Evolutionary conservation across 2,888 invertebrate genomes (phyloP), one percentile per base, ranked within the genome.

Genomic region (Ochropleura plecta): DNA sequence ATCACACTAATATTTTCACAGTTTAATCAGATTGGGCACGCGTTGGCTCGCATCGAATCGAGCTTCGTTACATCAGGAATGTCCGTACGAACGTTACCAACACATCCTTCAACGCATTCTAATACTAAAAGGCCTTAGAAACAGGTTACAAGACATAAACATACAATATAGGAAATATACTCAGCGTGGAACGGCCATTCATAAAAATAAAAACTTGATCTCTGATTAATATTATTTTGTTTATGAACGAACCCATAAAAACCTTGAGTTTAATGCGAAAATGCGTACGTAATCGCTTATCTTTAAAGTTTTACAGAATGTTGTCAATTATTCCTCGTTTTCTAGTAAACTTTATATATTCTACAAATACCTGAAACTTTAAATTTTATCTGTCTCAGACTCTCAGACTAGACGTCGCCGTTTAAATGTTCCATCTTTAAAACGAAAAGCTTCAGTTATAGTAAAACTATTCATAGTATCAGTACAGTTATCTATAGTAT

Each of bases 1-100:
- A 92, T 90, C 91, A 88, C 89, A 91, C 89, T 92, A 92, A 94
- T 94, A 93, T 93, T 93, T 94, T 95, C 95, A 95, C 95, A 95
- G 93, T 92, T 92, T 94, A 94, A 96, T 92, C 87, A 86, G 89
- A 94, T 96, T 94, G 87, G 92, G 81, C 89, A 93, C 94, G 94
- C 93, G 88, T 88, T 89, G 40, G 73, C 66, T 86, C 84, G 85
- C 70, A 84, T 80, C 85, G 84, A 83, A 87, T 84, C 67, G 64
- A 79, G 84, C 81, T 86, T 85, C 81, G 84, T 86, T 83, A 86
- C 80, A 76, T 62, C 81, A 85, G 78, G 84, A 80, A 82, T 87
- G 80, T 76, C 74, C 73, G 77, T 71, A 76, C 79, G 82, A 74
- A 82, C 80, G 78, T 82, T 85, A 78, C 75, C 71, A 75, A 75